Conservation (phyloP, 2,797 vertebrate genomes). For the Cirrhinus molitorella region DNA sequence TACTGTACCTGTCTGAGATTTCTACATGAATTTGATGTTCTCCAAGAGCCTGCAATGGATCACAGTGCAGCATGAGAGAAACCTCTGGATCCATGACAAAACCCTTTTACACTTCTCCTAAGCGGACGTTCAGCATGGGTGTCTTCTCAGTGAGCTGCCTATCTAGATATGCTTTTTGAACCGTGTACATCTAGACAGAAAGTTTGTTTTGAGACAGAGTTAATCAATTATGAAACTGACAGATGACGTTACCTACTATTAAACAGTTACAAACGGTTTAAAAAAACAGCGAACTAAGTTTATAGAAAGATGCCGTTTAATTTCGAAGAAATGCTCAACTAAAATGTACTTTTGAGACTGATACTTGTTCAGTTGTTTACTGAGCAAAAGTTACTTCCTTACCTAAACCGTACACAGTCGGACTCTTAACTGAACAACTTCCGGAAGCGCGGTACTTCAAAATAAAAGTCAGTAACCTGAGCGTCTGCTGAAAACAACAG, state of each 20-base stretch:
- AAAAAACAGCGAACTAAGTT: not conserved
- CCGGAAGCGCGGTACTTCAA: constrained; percentile 3
- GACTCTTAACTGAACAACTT: constrained; percentile 5
- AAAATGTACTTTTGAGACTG: not conserved
- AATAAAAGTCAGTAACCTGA: constrained; percentile 5
- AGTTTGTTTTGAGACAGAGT: not conserved
- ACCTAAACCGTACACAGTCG: not conserved
- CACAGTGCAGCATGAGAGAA: constrained; percentile 60
- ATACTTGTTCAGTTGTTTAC: not conserved
- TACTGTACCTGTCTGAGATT: constrained; percentile 56
- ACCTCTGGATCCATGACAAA: constrained; percentile 59
- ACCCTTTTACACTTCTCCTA: not conserved
- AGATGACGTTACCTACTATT: not conserved
- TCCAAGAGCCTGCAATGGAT: constrained; percentile 46
- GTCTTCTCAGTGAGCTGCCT: not conserved
- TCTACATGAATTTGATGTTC: constrained; percentile 60
- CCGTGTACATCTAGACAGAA: not conserved
- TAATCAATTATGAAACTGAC: not conserved
- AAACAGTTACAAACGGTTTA: not conserved
- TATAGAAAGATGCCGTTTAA: not conserved
- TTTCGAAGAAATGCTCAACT: not conserved
- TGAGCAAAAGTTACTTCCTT: constrained; percentile 6
- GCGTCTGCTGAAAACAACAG: not conserved
- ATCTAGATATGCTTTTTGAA: not conserved
- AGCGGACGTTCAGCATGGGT: not conserved